Conservation (phyloP, 2,797 vertebrate genomes). For the Cossypha caffra region DNA sequence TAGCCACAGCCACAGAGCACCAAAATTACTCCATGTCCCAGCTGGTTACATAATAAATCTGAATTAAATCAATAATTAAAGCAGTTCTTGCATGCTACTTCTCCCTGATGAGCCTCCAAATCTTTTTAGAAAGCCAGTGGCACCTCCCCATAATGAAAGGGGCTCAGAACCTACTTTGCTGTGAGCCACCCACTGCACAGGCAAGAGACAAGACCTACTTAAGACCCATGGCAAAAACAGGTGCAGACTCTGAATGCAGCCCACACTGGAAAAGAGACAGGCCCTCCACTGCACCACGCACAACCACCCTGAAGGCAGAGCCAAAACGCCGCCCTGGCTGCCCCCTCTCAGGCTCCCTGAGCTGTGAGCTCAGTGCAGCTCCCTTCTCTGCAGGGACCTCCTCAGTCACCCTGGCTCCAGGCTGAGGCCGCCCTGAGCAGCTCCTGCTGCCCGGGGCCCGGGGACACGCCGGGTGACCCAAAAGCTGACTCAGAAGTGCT, state of each 20-base stretch:
- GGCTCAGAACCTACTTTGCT: background rate
- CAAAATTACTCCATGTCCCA: background rate
- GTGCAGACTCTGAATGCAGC: background rate
- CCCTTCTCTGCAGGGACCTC: no score
- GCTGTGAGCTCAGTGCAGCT: fast-evolving
- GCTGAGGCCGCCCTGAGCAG: background rate
- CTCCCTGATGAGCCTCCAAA: background rate
- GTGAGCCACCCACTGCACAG: background rate
- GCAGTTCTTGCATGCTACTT: background rate
- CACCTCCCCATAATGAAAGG: background rate
- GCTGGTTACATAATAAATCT: background rate
- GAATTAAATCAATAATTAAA: background rate
- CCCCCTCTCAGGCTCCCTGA: background rate
- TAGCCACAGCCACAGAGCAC: background rate
- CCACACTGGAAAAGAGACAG: background rate
- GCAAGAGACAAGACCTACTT: background rate
- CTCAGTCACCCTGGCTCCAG: background rate
- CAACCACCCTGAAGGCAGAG: background rate
- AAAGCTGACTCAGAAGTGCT: background rate
- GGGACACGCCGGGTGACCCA: fast-evolving
- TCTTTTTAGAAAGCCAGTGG: background rate
- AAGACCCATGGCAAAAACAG: background rate
- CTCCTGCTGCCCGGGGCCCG: background rate
- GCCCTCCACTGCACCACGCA: fast-evolving
- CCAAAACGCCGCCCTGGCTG: fast-evolving